Percentiles rank a stretch among this genome's conserved stretches.
Evolutionary conservation across 2,888 invertebrate genomes (phyloP).

Genomic region (Pinctada fucata): DNA sequence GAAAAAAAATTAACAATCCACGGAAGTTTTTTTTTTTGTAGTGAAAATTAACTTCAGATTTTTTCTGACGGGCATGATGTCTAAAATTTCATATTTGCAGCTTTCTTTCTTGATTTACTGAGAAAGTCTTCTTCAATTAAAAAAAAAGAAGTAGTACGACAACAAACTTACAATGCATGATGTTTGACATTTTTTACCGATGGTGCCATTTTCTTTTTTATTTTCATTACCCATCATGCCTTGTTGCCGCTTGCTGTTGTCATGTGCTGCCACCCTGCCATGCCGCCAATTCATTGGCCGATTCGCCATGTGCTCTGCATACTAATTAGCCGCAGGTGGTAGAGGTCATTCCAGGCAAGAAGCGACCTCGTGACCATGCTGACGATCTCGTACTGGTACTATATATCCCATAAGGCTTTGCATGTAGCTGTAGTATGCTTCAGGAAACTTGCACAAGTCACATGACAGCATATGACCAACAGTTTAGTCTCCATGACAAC

Average conservation of each 20-base stretch:
- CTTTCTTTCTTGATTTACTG: conserved; percentile 36
- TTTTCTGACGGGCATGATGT: conserved; percentile 39
- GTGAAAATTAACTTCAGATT: not conserved
- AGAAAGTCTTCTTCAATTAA: conserved; percentile 34
- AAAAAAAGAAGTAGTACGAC: conserved; percentile 27
- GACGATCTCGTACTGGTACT: conserved; percentile 97
- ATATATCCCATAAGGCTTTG: conserved; percentile 65
- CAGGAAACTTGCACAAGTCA: conserved; percentile 74
- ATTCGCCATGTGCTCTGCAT: conserved; percentile 75
- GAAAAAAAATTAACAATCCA: not conserved
- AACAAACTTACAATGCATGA: conserved; percentile 63
- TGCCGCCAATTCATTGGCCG: conserved; percentile 75
- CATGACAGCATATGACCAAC: conserved; percentile 66
- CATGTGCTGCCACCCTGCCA: conserved; percentile 78
- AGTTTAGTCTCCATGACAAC: conserved; percentile 29
- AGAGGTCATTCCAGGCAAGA: conserved; percentile 89
- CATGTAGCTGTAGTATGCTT: conserved; percentile 76
- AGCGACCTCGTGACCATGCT: conserved; percentile 92
- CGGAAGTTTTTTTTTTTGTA: not conserved
- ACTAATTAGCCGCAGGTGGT: conserved; percentile 78
- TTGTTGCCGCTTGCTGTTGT: conserved; percentile 78
- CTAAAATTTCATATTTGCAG: conserved; percentile 25
- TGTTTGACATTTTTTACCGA: conserved; percentile 71
- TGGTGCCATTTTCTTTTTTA: conserved; percentile 75
- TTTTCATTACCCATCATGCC: conserved; percentile 77